phyloP scores from a whole-genome alignment of 2,113 vertebrate genomes.

The Zapus hudsonius region DNA sequence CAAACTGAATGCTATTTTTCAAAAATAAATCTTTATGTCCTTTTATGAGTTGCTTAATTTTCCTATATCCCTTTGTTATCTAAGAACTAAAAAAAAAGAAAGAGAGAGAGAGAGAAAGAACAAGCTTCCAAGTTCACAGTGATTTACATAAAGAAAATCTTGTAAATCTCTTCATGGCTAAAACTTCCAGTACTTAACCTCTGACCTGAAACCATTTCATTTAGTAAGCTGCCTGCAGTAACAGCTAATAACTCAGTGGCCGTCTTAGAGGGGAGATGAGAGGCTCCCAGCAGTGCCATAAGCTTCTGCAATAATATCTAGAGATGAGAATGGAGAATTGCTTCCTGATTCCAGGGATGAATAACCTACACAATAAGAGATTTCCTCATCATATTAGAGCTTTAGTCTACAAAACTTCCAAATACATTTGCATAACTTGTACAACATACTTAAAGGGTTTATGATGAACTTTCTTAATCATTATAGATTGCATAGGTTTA shows the following conservation, averaged over 20 bases:
- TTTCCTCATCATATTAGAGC: too few relatives aligned
- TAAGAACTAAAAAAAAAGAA: neutral
- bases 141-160: slow-evolving; percentile 44
- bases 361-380: neutral
- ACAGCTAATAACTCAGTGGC: neutral
- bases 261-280: neutral
- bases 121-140: neutral
- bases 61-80: neutral
- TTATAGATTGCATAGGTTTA: neutral
- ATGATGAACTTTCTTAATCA: neutral
- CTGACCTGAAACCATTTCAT: slow-evolving; percentile 20
- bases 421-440: too few relatives aligned
- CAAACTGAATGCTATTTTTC: slow-evolving; percentile 1
- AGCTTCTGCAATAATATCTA: neutral
- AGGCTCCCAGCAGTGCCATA: slow-evolving; percentile 35
- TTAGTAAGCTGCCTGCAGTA: neutral
- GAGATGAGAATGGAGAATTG: neutral
- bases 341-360: neutral
- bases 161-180: neutral
- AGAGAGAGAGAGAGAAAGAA: too few relatives aligned
- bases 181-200: slow-evolving; percentile 29
- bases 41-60: slow-evolving; percentile 16
- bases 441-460: neutral
- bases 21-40: neutral
- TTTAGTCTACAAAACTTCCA: neutral